Conservation (phyloP, 1,140 invertebrate species). For the Drosophila trapezifrons region DNA sequence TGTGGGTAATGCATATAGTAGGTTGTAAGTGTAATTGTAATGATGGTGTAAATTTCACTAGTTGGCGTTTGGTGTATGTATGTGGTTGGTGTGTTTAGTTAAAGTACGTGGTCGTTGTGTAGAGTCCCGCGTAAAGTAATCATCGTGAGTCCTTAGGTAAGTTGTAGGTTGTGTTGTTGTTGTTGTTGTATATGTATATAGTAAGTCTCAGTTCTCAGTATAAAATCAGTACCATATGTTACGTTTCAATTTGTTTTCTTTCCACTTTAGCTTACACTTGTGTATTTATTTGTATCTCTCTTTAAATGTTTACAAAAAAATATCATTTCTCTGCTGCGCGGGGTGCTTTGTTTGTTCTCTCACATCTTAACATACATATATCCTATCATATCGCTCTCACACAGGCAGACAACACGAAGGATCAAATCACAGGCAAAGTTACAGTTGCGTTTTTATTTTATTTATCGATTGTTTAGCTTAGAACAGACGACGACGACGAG, state of each 20-base stretch:
- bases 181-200: conserved; percentile 67
- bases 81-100: conserved; percentile 33
- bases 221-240: conserved; percentile 81
- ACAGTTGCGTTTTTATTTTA: conserved; percentile 35
- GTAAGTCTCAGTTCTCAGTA: conserved; percentile 82
- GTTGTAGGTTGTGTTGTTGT: conserved; percentile 51
- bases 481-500: conserved; percentile 58
- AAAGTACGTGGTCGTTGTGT: conserved; percentile 30
- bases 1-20: conserved; percentile 34
- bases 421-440: conserved; percentile 60
- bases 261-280: conserved; percentile 43
- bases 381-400: conserved; percentile 21
- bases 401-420: conserved; percentile 36
- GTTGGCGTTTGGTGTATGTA: conserved; percentile 56
- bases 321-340: conserved; percentile 66
- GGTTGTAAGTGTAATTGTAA: conserved; percentile 17
- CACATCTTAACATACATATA: conserved; percentile 14
- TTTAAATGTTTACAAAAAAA: conserved; percentile 48
- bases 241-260: conserved; percentile 58
- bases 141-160: conserved; percentile 63
- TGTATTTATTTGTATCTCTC: conserved; percentile 38
- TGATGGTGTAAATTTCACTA: conserved; percentile 75
- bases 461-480: conserved; percentile 29
- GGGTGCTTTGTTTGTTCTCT: conserved; percentile 59
- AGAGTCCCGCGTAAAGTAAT: conserved; percentile 71